phyloP scores from a whole-genome alignment of 2,113 vertebrate species.

The Oncorhynchus gorbuscha region DNA sequence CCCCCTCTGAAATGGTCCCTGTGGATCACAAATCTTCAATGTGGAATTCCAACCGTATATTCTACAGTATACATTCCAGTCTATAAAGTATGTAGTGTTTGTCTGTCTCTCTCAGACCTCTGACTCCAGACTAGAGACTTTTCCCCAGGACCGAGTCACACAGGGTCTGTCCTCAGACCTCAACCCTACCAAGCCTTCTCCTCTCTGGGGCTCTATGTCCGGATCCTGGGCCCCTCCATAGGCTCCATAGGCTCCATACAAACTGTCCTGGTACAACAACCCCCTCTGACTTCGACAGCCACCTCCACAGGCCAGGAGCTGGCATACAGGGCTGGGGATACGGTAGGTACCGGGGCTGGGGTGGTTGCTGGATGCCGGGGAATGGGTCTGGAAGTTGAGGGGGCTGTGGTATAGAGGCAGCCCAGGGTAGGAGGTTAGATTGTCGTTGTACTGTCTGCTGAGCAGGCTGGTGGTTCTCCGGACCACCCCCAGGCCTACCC shows the following conservation, averaged over 20 bases:
- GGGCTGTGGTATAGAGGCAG: constrained; percentile 75
- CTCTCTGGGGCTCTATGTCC: constrained; percentile 56
- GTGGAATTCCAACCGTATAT: constrained; percentile 1
- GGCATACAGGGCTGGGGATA: constrained; percentile 61
- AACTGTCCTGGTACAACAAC: constrained; percentile 67
- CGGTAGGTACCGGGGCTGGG: constrained; percentile 17
- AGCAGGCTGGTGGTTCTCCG: constrained; percentile 70
- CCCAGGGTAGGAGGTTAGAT: constrained; percentile 77
- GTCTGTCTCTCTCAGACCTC: constrained; percentile 72
- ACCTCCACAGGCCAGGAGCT: constrained; percentile 63
- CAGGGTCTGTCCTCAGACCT: constrained; percentile 67
- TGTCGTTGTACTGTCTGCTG: constrained; percentile 72
- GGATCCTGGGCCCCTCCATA: constrained; percentile 62
- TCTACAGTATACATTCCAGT: constrained; percentile 15
- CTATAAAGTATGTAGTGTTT: constrained; percentile 13
- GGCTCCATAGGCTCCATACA: constrained; percentile 73
- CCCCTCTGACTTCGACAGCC: constrained; percentile 61
- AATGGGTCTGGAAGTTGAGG: constrained; percentile 67
- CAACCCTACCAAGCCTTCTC: constrained; percentile 53
- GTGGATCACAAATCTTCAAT: background rate
- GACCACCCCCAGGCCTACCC: constrained; percentile 57
- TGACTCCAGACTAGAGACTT: constrained; percentile 90
- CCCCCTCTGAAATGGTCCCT: background rate
- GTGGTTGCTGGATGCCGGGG: constrained; percentile 62
- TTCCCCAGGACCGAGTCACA: constrained; percentile 79